A percentile compares a stretch with the other conserved stretches of the same genome.
Conservation (phyloP, 2,113 vertebrate genomes). For the Grus americana region DNA sequence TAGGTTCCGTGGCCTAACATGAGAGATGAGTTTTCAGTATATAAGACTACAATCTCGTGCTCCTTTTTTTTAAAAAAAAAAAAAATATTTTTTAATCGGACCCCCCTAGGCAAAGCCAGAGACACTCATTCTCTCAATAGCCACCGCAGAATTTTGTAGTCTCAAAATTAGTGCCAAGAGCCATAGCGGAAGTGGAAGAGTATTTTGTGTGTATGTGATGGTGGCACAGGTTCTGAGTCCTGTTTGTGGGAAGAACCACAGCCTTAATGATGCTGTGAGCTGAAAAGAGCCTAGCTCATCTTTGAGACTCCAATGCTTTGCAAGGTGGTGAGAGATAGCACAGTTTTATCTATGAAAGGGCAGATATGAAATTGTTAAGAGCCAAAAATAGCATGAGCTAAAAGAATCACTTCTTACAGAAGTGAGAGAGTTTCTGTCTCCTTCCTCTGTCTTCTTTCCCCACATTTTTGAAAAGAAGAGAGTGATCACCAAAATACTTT, state of each 20-base stretch:
- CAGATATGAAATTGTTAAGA: constrained; percentile 3
- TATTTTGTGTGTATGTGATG: background rate
- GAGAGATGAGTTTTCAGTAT: background rate
- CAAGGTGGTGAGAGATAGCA: background rate
- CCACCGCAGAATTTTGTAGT: background rate
- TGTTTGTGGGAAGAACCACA: background rate
- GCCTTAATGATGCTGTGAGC: background rate
- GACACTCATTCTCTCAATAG: background rate
- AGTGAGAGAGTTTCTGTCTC: background rate
- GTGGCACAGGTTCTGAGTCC: background rate
- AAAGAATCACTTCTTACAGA: background rate
- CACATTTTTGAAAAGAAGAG: background rate
- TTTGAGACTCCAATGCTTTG: background rate
- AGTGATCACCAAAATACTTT: background rate
- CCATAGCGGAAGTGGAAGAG: background rate
- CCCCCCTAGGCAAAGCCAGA: background rate
- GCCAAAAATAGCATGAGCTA: constrained; percentile 18
- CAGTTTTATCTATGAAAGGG: constrained; percentile 14
- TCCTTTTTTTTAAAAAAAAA: background rate
- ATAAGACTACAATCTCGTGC: background rate
- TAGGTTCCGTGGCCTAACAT: background rate
- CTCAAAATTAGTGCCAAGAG: background rate
- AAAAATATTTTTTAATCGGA: background rate
- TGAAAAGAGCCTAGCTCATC: background rate
- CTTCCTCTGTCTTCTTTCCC: background rate